Evolutionary conservation across 2,113 vertebrate species (phyloP).

Genomic region (Galeopterus variegatus): DNA sequence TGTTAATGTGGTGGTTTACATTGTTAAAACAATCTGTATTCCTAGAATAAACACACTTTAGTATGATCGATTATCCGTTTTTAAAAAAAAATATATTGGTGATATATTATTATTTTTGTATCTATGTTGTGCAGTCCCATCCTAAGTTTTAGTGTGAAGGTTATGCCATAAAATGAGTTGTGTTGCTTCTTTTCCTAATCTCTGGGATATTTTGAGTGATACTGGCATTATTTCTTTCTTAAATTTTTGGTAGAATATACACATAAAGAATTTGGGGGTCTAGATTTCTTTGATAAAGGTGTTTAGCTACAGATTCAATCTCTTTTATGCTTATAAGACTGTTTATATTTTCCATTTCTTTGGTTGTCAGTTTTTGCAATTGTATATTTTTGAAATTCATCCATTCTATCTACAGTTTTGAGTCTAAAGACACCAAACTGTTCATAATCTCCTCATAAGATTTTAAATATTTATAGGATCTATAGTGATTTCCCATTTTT

Average conservation of each 20-base stretch:
- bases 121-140: not conserved
- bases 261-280: fast-evolving
- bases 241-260: not conserved
- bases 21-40: not conserved
- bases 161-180: no score
- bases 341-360: not conserved
- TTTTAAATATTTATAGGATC: not conserved
- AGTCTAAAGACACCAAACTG: not conserved
- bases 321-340: not conserved
- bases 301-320: fast-evolving
- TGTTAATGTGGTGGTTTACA: fast-evolving
- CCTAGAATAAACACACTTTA: no score
- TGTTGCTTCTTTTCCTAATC: not conserved
- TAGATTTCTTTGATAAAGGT: not conserved
- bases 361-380: not conserved
- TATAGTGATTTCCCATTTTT: not conserved
- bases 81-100: no score
- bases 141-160: not conserved
- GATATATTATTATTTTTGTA: not conserved
- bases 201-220: not conserved
- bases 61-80: not conserved
- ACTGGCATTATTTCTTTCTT: not conserved
- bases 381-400: not conserved
- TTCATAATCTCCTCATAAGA: not conserved
- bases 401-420: not conserved